Evolutionary conservation across 2,888 invertebrate species (phyloP), one percentile per base, ranked within the genome.

Genomic region (Beris morrisii): DNA sequence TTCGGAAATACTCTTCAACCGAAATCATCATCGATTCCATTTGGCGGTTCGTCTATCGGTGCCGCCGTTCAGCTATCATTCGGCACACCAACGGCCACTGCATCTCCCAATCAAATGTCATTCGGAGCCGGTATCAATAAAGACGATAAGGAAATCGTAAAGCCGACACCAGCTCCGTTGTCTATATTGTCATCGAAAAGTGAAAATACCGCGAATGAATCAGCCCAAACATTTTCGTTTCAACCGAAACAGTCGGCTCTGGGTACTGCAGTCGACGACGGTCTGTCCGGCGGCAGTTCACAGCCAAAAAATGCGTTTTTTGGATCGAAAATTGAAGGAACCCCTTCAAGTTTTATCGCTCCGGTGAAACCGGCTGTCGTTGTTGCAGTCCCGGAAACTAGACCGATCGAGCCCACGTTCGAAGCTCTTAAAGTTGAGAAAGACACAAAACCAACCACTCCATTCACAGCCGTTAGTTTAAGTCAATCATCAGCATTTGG

Each of bases 61-160:
- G 48, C 46, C 7, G 9, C 31, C 2, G n/a, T 22, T 7, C 22
- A 53, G 11, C 28, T 53, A 5, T 53, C 55, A 6, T 59, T 59
- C 31, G 32, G 52, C 4, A 22, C 12, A 9, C 13, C 6, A 0
- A 4, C 43, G 13, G 7, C 28, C 4, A 50, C 50, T 22, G 52
- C 50, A 43, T 28, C 53, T 3, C 22, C 44, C 5, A 45, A 45
- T 12, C 45, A 28, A n/a, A 6, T 46, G 28, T 4, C 58, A 44
- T 61, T 61, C 30, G 52, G 52, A 6, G 12, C 28, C 1, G 22
- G 6, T 52, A 22, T 28, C 52, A 32, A 22, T 3, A 52, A 50
- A 61, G 52, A 61, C 12, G 61, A 61, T 4, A 61, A 61, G 50
- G 4, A 32, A 38, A 11, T 61, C 13, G 50, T n/a, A 2, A 59